Conservation (phyloP, 2,888 invertebrate species). For the Drosophila kokeensis region DNA sequence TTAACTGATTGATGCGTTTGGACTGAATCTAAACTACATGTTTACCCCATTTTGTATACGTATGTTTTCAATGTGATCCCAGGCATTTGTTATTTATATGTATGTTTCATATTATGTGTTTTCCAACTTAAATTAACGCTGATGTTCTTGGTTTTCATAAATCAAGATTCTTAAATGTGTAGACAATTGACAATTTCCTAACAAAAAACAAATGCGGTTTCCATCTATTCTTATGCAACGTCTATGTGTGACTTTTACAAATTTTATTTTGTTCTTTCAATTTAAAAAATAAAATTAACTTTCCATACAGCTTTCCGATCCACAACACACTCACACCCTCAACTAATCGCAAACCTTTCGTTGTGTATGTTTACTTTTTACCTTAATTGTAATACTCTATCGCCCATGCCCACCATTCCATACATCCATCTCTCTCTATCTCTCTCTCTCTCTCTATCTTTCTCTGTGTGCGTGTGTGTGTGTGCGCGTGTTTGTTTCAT, state of each 20-base stretch:
- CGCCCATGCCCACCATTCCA: slow-evolving; percentile 57
- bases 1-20: slow-evolving; percentile 68
- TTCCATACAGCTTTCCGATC: slow-evolving; percentile 67
- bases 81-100: slow-evolving; percentile 37
- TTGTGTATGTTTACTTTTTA: slow-evolving; percentile 63
- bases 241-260: slow-evolving; percentile 81
- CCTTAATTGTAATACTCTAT: slow-evolving; percentile 49
- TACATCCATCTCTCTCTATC: slow-evolving; percentile 37
- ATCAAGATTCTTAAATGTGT: slow-evolving; percentile 37
- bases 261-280: slow-evolving; percentile 42
- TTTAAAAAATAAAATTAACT: slow-evolving; percentile 25
- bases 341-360: slow-evolving; percentile 39
- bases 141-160: neutral
- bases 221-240: slow-evolving; percentile 79
- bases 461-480: slow-evolving; percentile 29
- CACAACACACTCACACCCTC: slow-evolving; percentile 44
- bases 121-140: slow-evolving; percentile 1
- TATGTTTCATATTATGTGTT: slow-evolving; percentile 49
- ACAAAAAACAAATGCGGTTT: slow-evolving; percentile 45
- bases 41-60: slow-evolving; percentile 29
- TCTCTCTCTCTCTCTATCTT: slow-evolving; percentile 16
- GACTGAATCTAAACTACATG: slow-evolving; percentile 64
- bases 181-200: slow-evolving; percentile 21
- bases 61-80: slow-evolving; percentile 48
- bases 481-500: slow-evolving; percentile 26